Conservation (phyloP, 1,140 invertebrate genomes). For the Colletes latitarsis region DNA sequence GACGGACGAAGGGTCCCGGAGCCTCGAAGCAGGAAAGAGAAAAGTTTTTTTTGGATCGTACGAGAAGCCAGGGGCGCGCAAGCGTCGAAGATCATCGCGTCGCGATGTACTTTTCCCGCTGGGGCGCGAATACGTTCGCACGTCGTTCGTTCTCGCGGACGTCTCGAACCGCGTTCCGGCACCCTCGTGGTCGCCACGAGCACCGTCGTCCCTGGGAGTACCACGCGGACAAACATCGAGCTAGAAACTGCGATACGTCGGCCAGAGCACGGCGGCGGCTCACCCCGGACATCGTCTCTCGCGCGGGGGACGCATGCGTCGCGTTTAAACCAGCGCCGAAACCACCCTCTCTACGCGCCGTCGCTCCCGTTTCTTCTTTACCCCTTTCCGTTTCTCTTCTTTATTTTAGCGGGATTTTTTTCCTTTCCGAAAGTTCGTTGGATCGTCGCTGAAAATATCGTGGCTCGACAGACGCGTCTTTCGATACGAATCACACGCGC, state of each 20-base stretch:
- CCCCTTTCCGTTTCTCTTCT: background rate
- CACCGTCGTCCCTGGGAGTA: constrained; percentile 69
- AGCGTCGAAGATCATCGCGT: constrained; percentile 56
- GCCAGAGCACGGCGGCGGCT: constrained; percentile 71
- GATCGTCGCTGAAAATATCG: too few species aligned
- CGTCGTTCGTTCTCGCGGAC: background rate
- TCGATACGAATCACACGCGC: too few species aligned
- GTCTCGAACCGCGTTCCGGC: background rate
- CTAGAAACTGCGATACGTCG: constrained; percentile 80
- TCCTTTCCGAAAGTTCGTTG: background rate
- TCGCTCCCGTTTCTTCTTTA: constrained; percentile 32
- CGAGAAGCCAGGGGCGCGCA: constrained; percentile 30
- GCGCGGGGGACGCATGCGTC: constrained; percentile 77
- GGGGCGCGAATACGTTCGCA: background rate
- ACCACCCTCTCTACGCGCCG: constrained; percentile 63
- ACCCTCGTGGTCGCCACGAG: constrained; percentile 65
- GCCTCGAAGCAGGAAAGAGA: constrained; percentile 14
- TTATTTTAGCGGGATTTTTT: background rate
- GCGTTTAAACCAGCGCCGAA: constrained; percentile 77
- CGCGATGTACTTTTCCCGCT: background rate
- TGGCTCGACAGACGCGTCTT: too few species aligned
- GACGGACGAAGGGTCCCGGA: constrained; percentile 33
- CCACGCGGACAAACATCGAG: constrained; percentile 81
- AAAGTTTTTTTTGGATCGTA: constrained; percentile 17
- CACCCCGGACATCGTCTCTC: constrained; percentile 73